A percentile compares a stretch with the other conserved stretches of the same genome.
phyloP scores from a whole-genome alignment of 1,140 invertebrate species.

The Drosophila ohnishii region DNA sequence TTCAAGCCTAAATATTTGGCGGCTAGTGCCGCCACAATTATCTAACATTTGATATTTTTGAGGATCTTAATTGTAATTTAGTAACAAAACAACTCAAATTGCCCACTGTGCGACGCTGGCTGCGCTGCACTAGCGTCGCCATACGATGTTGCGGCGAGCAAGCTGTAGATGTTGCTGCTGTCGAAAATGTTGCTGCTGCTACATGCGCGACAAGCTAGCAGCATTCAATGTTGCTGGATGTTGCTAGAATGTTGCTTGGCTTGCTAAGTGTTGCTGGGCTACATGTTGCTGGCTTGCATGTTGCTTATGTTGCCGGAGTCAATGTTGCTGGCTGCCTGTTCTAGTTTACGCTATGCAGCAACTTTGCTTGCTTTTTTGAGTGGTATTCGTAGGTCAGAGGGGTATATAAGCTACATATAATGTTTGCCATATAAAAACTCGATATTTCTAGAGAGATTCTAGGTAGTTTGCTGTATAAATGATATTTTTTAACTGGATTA shows the following conservation, averaged over 20 bases:
- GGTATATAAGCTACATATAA: conserved; percentile 2
- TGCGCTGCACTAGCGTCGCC: conserved; percentile 33
- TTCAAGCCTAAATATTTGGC: too few relatives aligned
- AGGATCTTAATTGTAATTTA: too few relatives aligned
- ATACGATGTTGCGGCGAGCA: conserved; percentile 27
- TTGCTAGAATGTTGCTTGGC: background rate
- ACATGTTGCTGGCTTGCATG: background rate
- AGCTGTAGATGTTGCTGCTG: conserved; percentile 31
- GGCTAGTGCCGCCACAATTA: too few relatives aligned
- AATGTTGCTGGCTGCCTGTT: conserved; percentile 15
- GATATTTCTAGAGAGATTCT: background rate
- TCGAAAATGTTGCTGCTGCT: conserved; percentile 21
- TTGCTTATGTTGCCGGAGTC: background rate
- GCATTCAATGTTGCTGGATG: conserved; percentile 52
- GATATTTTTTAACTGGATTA: background rate
- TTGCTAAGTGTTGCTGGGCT: background rate
- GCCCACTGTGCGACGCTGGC: conserved; percentile 17
- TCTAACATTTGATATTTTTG: too few relatives aligned
- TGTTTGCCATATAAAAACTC: too few relatives aligned
- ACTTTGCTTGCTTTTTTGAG: background rate
- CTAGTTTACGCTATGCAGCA: conserved; percentile 32
- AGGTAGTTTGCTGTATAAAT: background rate
- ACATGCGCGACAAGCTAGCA: conserved; percentile 75
- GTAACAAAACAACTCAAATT: background rate
- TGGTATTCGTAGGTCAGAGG: background rate